phyloP scores from a whole-genome alignment of 2,113 vertebrate genomes.

The Pavo muticus region DNA sequence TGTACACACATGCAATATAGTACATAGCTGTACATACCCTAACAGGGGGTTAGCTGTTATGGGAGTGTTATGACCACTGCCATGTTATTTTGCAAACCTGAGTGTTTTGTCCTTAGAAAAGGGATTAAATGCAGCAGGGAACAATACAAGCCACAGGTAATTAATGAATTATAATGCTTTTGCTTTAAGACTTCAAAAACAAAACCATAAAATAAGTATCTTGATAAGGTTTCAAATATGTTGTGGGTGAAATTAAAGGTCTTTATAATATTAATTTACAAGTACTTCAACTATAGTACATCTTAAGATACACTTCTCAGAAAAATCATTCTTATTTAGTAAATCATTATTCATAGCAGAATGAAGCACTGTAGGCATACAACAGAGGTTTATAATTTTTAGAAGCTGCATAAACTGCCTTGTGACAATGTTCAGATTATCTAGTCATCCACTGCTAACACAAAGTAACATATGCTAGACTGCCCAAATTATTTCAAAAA shows the following conservation, averaged over 20 bases:
- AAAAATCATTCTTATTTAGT: background rate
- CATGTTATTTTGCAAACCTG: constrained; percentile 45
- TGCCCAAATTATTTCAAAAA: too few species aligned
- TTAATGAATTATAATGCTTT: background rate
- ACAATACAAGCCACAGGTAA: constrained; percentile 36
- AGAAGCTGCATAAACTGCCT: background rate
- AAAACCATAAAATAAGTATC: background rate
- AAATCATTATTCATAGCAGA: background rate
- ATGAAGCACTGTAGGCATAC: background rate
- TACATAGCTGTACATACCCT: too few species aligned
- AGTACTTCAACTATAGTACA: background rate
- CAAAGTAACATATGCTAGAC: too few species aligned
- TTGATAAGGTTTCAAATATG: background rate
- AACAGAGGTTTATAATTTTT: background rate
- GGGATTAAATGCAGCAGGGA: constrained; percentile 36
- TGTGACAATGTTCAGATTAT: background rate
- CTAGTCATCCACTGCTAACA: too few species aligned
- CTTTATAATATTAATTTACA: background rate
- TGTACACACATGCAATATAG: background rate
- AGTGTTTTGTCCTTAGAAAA: constrained; percentile 42
- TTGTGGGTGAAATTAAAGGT: background rate
- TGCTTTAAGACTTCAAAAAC: too few species aligned
- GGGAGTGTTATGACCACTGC: background rate
- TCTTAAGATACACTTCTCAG: background rate
- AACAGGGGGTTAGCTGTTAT: too few species aligned